Percentiles rank a stretch among this genome's conserved stretches.
Conservation (phyloP, 2,888 invertebrate genomes). For the Hyalella azteca region DNA sequence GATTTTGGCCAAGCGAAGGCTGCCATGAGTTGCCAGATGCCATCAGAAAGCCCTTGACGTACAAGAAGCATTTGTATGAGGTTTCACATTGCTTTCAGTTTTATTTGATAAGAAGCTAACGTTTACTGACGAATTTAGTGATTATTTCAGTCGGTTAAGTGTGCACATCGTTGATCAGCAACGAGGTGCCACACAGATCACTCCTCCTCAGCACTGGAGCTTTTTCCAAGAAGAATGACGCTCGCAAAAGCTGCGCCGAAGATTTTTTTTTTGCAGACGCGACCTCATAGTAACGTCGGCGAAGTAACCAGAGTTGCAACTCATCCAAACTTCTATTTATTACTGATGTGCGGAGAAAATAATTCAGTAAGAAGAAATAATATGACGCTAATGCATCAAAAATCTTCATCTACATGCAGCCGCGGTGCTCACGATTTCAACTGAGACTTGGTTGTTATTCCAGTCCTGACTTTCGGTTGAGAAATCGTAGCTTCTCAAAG, state of each 20-base stretch:
- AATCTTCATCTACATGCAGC: not conserved
- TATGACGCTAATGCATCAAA: slow-evolving; percentile 19
- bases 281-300: slow-evolving; percentile 36
- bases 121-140: not conserved
- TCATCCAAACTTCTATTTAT: slow-evolving; percentile 23
- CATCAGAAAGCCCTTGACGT: not conserved
- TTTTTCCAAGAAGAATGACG: slow-evolving; percentile 36
- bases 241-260: slow-evolving; percentile 20
- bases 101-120: not conserved
- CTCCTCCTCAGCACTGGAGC: slow-evolving; percentile 22
- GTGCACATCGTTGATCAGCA: slow-evolving; percentile 17
- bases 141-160: slow-evolving; percentile 18
- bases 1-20: not conserved
- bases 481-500: not conserved
- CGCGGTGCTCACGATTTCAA: not conserved
- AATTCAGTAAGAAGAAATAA: not conserved
- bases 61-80: not conserved
- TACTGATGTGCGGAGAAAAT: not conserved
- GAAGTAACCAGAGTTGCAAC: slow-evolving; percentile 34
- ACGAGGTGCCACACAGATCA: slow-evolving; percentile 24
- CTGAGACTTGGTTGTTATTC: not conserved
- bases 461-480: not conserved
- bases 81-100: not conserved
- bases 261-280: slow-evolving; percentile 15
- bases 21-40: slow-evolving; percentile 6